A percentile compares a stretch with the other conserved stretches of the same genome.
phyloP scores from a whole-genome alignment of 35 echinoderm and acorn worm species.

The Lytechinus pictus region DNA sequence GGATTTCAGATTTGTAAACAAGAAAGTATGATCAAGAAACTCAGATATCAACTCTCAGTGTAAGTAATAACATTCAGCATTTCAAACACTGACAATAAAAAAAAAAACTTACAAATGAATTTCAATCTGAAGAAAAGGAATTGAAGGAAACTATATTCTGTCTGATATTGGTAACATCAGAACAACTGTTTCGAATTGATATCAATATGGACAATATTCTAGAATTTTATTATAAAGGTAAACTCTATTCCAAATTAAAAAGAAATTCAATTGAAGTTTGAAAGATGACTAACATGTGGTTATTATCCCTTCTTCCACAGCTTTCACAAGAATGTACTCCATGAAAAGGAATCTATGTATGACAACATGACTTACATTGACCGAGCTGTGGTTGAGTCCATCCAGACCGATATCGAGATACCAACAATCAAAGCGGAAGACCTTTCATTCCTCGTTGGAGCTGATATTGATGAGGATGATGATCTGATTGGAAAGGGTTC shows the following conservation, averaged over 20 bases:
- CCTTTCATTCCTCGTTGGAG: neutral
- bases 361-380: conserved; percentile 32
- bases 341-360: neutral
- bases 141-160: no score
- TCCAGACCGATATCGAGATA: neutral
- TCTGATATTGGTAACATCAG: no score
- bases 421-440: neutral
- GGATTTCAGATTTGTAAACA: neutral
- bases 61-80: neutral
- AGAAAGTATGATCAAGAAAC: conserved; percentile 31
- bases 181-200: no score
- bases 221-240: no score
- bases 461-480: neutral
- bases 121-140: no score
- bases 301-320: neutral
- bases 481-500: conserved; percentile 24
- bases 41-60: conserved; percentile 15
- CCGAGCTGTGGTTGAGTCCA: neutral
- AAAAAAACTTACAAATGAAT: no score
- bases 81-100: no score
- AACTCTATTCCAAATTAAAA: no score
- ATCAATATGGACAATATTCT: no score
- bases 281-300: no score
- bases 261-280: no score
- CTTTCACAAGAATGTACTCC: conserved; percentile 12